Conservation (phyloP, 2,888 invertebrate species). For the Cremastinae sp. region DNA sequence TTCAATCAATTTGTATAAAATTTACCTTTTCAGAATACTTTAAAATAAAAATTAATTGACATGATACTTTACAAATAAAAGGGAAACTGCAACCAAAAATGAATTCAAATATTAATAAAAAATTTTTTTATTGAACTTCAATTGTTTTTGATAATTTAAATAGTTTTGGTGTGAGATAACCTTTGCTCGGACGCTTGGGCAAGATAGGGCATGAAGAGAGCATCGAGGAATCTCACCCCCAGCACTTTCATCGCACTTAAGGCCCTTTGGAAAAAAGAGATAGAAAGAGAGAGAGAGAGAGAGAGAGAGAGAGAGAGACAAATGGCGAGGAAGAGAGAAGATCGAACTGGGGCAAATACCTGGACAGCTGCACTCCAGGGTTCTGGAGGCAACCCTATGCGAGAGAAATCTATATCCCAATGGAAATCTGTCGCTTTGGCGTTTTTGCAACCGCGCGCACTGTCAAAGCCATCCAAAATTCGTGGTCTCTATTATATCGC, state of each 20-base stretch:
- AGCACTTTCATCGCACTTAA: constrained; percentile 37
- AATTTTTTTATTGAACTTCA: too few relatives aligned
- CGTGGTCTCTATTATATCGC: constrained; percentile 67
- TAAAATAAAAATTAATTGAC: too few relatives aligned
- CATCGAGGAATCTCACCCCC: constrained; percentile 47
- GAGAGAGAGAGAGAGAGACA: constrained; percentile 31
- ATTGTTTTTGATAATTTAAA: background rate
- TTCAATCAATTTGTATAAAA: too few relatives aligned
- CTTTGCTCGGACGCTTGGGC: constrained; percentile 21
- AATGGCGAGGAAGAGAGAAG: constrained; percentile 34
- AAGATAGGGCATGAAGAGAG: constrained; percentile 53
- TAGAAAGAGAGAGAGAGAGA: constrained; percentile 11
- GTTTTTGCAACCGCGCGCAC: constrained; percentile 63
- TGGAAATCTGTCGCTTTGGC: constrained; percentile 64
- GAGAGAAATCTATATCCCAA: constrained; percentile 43
- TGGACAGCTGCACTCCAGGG: constrained; percentile 72
- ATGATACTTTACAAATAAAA: too few relatives aligned
- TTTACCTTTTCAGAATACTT: too few relatives aligned
- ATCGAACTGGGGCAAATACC: constrained; percentile 68
- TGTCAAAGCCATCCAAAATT: constrained; percentile 50
- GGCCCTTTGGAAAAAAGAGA: constrained; percentile 43
- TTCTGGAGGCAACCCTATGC: constrained; percentile 40
- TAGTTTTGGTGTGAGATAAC: constrained; percentile 16
- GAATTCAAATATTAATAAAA: too few relatives aligned
- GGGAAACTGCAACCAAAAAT: too few relatives aligned